A percentile compares a stretch with the other conserved stretches of the same genome.
Evolutionary conservation across 2,888 invertebrate genomes (phyloP).

Genomic region (Acrobasis suavella): DNA sequence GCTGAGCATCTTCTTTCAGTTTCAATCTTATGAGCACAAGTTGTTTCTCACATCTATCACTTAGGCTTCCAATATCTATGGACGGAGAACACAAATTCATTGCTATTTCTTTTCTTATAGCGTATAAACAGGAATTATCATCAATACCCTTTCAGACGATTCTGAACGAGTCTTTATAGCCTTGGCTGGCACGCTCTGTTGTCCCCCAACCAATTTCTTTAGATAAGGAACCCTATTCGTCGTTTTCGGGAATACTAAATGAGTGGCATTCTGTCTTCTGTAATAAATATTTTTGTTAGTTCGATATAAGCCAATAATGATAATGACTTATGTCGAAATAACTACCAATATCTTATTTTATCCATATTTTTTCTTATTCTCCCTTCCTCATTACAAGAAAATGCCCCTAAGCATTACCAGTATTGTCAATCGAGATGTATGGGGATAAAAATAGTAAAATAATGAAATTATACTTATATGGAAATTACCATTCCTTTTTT

Average conservation of each 20-base stretch:
- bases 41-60: constrained; percentile 34
- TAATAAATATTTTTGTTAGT: constrained; percentile 21
- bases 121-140: constrained; percentile 66
- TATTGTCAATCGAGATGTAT: too few species aligned
- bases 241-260: constrained; percentile 20
- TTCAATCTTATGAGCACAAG: too few species aligned
- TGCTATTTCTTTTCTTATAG: constrained; percentile 49
- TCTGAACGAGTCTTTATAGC: constrained; percentile 57
- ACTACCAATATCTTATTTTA: neutral
- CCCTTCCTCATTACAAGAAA: too few species aligned
- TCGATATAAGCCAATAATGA: constrained; percentile 2
- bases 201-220: constrained; percentile 57
- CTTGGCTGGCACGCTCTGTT: constrained; percentile 45
- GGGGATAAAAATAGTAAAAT: too few species aligned
- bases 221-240: constrained; percentile 37
- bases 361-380: neutral
- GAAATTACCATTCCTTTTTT: too few species aligned
- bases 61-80: constrained; percentile 41
- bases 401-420: too few species aligned
- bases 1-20: too few species aligned
- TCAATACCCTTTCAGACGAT: constrained; percentile 62
- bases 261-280: constrained; percentile 25
- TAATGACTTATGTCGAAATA: neutral
- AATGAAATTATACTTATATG: too few species aligned
- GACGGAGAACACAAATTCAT: constrained; percentile 43